Base-by-base conservation (phyloP, 1,140 invertebrate species). In the Eurosta solidaginis region DNA sequence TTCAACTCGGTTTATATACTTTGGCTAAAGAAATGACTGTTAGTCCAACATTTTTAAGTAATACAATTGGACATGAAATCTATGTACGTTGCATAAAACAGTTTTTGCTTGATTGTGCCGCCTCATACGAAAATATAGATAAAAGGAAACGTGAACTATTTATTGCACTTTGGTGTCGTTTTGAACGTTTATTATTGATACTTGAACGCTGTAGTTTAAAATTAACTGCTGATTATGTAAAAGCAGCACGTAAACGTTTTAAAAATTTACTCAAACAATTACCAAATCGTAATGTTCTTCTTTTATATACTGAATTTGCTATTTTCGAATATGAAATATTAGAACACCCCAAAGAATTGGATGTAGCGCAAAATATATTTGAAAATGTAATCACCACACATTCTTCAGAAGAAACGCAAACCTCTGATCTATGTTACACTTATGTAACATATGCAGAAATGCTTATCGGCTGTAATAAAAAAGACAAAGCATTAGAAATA, bases 291-390 rank as follows among this genome's bases (percentile, higher is more conserved):
- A 91, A 90, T 81, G 90, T 90, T 79, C 81, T 90, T 42, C 85
- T 88, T 79, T 90, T 91, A 77, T 93, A 91, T 81, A 87, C 89
- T 1, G 92, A 93, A 83, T 91, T 91, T 83, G 92, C 90, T n/a
- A 83, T 92, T 44, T 90, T 91, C 80, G 91, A 93, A 83, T 84
- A 86, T 45, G 91, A 92, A 84, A 27, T 52, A 0, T 84, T 90
- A 17, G 89, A 88, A 3, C 74, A 82, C 4, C 85, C 89, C 2
- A 88, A 82, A 77, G 89, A 88, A 45, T 44, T 89, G 0, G 87
- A 87, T 44, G 47, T 22, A 1, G 68, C 45, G 0, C 79, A 78
- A 6, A 68, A 54, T 7, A 89, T 92, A 47, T 89, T 90, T 45
- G 82, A 84, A 68, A 87, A 83, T 47, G 80, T 89, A 3, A 83